Conservation (phyloP, 2,113 vertebrate genomes). For the Takifugu flavidus region DNA sequence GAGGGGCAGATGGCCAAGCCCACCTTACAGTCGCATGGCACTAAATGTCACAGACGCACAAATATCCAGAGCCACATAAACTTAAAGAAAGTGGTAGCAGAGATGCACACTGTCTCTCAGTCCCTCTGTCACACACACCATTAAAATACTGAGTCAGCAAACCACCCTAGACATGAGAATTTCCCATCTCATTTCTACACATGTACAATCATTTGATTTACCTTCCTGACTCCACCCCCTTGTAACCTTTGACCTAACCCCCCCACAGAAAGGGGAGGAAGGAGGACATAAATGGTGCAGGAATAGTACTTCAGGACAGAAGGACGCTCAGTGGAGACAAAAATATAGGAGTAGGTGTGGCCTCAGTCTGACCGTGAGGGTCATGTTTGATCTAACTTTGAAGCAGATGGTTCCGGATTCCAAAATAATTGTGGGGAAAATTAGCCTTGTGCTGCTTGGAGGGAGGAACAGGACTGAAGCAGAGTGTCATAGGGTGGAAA, state of each 20-base stretch:
- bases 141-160: constrained; percentile 52
- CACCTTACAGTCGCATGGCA: constrained; percentile 60
- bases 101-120: constrained; percentile 1
- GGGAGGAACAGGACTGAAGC: neutral
- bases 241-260: constrained; percentile 19
- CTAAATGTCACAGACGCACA: constrained; percentile 25
- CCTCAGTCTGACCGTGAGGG: neutral
- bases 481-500: neutral
- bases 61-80: constrained; percentile 11
- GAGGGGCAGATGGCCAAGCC: constrained; percentile 24
- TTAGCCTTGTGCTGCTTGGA: neutral
- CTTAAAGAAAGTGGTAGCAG: neutral
- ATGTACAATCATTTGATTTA: constrained; percentile 44
- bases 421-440: too few relatives aligned
- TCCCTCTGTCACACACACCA: constrained; percentile 13
- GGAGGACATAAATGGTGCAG: neutral
- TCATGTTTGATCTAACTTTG: neutral
- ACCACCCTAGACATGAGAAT: constrained; percentile 39
- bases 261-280: neutral
- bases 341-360: neutral
- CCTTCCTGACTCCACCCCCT: neutral
- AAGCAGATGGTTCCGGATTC: too few relatives aligned
- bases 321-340: neutral
- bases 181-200: constrained; percentile 45
- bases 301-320: too few relatives aligned